A percentile compares a stretch with the other conserved stretches of the same genome.
Evolutionary conservation across 2,797 vertebrate species (phyloP).

Genomic region (Neosilurus hyrtlii): DNA sequence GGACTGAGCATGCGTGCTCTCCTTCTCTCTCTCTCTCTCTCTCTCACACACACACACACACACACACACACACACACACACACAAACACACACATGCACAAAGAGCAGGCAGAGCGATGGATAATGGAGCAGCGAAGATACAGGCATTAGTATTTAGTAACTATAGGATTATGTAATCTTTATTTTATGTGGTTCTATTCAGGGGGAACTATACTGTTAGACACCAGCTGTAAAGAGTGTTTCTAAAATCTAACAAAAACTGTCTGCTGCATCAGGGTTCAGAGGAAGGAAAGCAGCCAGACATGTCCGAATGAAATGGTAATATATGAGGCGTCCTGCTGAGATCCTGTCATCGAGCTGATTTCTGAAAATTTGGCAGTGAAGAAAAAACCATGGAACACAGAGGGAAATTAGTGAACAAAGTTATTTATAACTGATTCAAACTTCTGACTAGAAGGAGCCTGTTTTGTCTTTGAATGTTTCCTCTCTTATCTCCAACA

Average conservation of each 20-base stretch:
- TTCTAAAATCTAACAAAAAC: not conserved
- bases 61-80: not conserved
- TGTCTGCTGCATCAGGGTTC: not conserved
- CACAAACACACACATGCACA: not conserved
- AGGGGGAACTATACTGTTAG: not conserved
- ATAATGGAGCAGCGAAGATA: not conserved
- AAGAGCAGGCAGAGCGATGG: not conserved
- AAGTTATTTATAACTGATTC: not conserved
- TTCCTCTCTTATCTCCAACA: not conserved
- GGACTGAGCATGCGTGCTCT: not conserved
- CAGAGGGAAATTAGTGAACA: not conserved
- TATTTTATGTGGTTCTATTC: not conserved
- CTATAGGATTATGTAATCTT: not conserved
- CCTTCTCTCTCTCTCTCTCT: not conserved
- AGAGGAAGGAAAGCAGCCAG: not conserved
- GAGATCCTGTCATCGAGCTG: not conserved
- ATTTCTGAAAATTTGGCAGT: slow-evolving; percentile 1
- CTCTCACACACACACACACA: not conserved
- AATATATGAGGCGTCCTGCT: slow-evolving; percentile 6
- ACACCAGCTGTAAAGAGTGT: not conserved
- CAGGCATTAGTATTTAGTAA: not conserved
- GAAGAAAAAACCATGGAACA: not conserved
- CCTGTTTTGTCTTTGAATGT: too few species aligned
- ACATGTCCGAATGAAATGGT: slow-evolving; percentile 7
- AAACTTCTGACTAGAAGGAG: not conserved